Percentiles rank a stretch among this genome's conserved stretches.
Evolutionary conservation across 2,113 vertebrate genomes (phyloP).

Genomic region (Cynocephalus volans): DNA sequence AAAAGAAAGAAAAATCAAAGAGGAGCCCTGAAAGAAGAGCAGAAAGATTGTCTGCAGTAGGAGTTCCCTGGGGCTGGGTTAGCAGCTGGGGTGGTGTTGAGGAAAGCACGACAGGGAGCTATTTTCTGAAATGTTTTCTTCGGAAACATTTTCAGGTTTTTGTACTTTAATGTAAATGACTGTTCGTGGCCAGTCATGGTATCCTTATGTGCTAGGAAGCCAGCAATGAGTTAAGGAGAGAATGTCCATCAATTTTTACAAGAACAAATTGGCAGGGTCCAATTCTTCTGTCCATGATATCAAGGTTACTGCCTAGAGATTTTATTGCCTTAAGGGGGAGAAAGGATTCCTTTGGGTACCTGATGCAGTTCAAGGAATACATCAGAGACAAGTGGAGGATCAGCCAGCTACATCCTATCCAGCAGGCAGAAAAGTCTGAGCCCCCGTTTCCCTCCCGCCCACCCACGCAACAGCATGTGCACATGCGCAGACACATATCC

Average conservation of each 20-base stretch:
- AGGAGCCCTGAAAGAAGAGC: background rate
- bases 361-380: background rate
- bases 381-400: background rate
- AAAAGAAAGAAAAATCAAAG: background rate
- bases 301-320: background rate
- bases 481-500: background rate
- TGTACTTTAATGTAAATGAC: conserved; percentile 10
- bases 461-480: too few species aligned
- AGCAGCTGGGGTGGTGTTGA: background rate
- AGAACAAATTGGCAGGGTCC: background rate
- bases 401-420: background rate
- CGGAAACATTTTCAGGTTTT: background rate
- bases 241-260: conserved; percentile 25
- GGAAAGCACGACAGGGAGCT: background rate
- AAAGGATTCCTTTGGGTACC: background rate
- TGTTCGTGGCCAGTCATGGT: background rate
- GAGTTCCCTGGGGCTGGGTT: too few species aligned
- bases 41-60: background rate
- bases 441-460: background rate
- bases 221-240: background rate
- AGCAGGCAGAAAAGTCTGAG: background rate
- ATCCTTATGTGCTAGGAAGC: conserved; percentile 20
- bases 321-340: background rate
- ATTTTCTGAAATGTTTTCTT: background rate
- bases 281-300: background rate